phyloP scores from a whole-genome alignment of 2,797 vertebrate species.

The Vespertilio murinus region DNA sequence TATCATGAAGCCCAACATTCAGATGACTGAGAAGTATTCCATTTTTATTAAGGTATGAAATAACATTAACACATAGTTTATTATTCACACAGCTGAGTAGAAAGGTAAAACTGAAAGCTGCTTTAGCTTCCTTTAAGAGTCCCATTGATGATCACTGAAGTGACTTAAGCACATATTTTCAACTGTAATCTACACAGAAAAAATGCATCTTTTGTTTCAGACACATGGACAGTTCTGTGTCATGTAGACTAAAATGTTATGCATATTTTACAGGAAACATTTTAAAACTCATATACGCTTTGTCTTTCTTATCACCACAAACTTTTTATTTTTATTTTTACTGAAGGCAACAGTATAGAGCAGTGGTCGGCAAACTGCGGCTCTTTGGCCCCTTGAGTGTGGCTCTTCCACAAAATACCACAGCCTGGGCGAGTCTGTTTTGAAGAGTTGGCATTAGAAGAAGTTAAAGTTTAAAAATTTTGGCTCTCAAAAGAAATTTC shows the following conservation, averaged over 20 bases:
- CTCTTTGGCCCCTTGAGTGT: too few species aligned
- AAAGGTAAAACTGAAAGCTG: neutral
- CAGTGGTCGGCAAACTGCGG: too few species aligned
- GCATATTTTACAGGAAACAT: neutral
- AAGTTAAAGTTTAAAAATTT: too few species aligned
- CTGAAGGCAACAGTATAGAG: neutral
- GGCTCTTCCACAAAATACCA: too few species aligned
- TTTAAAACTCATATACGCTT: neutral
- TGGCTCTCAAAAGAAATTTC: too few species aligned
- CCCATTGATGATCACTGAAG: neutral
- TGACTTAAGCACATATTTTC: neutral
- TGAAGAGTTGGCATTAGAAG: too few species aligned
- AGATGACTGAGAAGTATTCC: neutral
- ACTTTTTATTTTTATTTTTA: neutral
- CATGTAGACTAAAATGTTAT: neutral
- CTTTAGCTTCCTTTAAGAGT: neutral
- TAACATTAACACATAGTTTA: neutral
- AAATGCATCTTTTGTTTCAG: neutral
- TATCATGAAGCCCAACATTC: neutral
- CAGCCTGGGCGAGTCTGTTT: too few species aligned
- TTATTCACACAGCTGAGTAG: neutral
- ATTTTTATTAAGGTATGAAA: slow-evolving; percentile 31
- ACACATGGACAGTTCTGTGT: neutral
- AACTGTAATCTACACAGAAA: neutral
- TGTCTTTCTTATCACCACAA: neutral